Evolutionary conservation across 2,797 vertebrate species (phyloP), one percentile per base, ranked within the genome.

Genomic region (Nothura maculosa): DNA sequence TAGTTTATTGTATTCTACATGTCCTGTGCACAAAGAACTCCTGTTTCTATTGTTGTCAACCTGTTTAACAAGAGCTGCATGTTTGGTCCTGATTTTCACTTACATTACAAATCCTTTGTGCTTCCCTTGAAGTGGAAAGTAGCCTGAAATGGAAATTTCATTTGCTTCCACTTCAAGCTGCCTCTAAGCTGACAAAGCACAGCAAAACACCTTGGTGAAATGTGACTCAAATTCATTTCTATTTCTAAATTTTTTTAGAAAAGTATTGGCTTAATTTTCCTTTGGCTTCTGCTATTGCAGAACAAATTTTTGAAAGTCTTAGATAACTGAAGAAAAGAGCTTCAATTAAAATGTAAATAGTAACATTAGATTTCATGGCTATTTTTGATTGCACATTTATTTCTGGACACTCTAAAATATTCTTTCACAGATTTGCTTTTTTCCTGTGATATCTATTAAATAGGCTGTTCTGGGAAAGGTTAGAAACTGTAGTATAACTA

Each of bases 401-500:
- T 36, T 91, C 40, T 38, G 76, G 48, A 89, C 66, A 50, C 87
- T 60, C 61, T 60, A 20, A 38, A 20, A 68, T 82, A 47, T 75
- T 75, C 24, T 1, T 87, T 72, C 81, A 7, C 13, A 47, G 27
- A 60, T 15, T 21, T 94, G 60, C 60, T 60, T 61, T 21, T 69
- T 91, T 84, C 82, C 52, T 73, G 76, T 38, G 67, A 74, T 91
- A 87, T 87, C 92, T 92, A 28, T 67, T 96, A 87, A 94, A 94
- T 93, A 94, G 95, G 84, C 89, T 92, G 94, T 85, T 87, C 25
- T 95, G 32, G 32, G 42, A 69, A 55, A 87, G 63, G 77, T 94
- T 96, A 89, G 74, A 75, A 85, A 91, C 70, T 42, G 57, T 13
- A 52, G 15, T 7, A 91, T 95, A 89, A 95, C 93, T 96, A 93